phyloP scores from a whole-genome alignment of 2,888 invertebrate species.

The Phasia obesa region DNA sequence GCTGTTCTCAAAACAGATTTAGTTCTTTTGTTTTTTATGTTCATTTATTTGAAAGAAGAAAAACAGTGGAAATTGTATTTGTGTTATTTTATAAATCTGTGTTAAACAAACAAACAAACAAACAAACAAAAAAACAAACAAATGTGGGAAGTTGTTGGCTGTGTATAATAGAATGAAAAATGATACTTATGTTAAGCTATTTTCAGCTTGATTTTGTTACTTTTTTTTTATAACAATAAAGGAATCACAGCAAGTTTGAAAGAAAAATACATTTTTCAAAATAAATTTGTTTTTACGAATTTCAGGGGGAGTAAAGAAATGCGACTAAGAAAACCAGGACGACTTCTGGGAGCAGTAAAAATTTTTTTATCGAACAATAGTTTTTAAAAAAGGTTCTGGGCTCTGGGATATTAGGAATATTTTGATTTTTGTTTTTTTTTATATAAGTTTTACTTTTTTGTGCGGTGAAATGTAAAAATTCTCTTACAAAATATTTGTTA shows the following conservation, averaged over 20 bases:
- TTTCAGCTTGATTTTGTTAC: slow-evolving; percentile 64
- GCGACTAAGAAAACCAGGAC: too few relatives aligned
- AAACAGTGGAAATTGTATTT: slow-evolving; percentile 29
- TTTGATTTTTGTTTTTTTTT: too few relatives aligned
- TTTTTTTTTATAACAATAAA: slow-evolving; percentile 12
- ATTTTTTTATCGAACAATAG: neutral
- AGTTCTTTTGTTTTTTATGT: slow-evolving; percentile 26
- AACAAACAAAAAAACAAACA: slow-evolving; percentile 1
- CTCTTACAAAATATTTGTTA: too few relatives aligned
- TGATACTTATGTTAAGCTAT: slow-evolving; percentile 65
- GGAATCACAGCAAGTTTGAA: neutral
- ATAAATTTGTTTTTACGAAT: neutral
- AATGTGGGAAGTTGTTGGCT: neutral
- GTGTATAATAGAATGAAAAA: slow-evolving; percentile 63
- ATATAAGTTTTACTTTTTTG: too few relatives aligned
- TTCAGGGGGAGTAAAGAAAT: neutral
- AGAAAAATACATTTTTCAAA: neutral
- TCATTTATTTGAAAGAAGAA: slow-evolving; percentile 45
- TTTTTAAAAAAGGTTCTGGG: too few relatives aligned
- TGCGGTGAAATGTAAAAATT: too few relatives aligned
- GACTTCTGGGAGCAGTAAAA: neutral
- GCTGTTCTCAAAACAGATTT: slow-evolving; percentile 56
- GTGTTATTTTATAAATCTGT: slow-evolving; percentile 43
- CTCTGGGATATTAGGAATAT: too few relatives aligned
- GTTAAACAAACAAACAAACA: slow-evolving; percentile 26